Evolutionary conservation across 2,888 invertebrate genomes (phyloP).

Genomic region (Zhuqinia jingwanae): DNA sequence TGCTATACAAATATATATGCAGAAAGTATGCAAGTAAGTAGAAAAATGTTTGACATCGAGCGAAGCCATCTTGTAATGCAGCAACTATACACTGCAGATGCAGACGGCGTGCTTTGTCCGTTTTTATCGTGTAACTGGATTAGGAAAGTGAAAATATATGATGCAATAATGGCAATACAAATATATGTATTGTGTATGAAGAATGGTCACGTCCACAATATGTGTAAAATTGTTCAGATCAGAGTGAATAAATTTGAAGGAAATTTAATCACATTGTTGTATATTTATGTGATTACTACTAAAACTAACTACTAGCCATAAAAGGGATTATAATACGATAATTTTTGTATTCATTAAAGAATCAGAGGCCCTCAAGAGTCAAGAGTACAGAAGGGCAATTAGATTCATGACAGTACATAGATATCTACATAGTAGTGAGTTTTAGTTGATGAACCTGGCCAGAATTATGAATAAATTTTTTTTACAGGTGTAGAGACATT

Average conservation of each 20-base stretch:
- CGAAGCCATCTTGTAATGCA: not conserved
- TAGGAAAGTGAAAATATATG: not conserved
- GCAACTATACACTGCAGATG: not conserved
- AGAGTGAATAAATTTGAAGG: conserved; percentile 36
- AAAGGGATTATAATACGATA: not conserved
- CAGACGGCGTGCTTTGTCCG: not conserved
- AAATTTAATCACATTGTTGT: not conserved
- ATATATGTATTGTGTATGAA: not conserved
- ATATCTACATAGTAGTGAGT: too few relatives aligned
- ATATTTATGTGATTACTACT: too few relatives aligned
- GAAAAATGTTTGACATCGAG: not conserved
- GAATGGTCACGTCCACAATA: conserved; percentile 18
- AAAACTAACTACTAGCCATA: too few relatives aligned
- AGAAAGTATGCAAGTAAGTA: too few relatives aligned
- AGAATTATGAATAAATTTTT: too few relatives aligned
- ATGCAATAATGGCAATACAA: not conserved
- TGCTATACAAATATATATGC: too few relatives aligned
- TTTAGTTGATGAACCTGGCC: too few relatives aligned
- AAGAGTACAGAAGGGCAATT: too few relatives aligned
- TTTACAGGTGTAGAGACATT: not conserved
- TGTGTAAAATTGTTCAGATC: conserved; percentile 25
- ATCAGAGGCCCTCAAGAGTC: too few relatives aligned
- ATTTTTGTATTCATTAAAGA: not conserved
- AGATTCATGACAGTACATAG: too few relatives aligned
- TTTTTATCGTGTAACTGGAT: conserved; percentile 18